A percentile compares a stretch with the other conserved stretches of the same genome.
Evolutionary conservation across 2,888 invertebrate species (phyloP).

Genomic region (Xestia c-nigrum): DNA sequence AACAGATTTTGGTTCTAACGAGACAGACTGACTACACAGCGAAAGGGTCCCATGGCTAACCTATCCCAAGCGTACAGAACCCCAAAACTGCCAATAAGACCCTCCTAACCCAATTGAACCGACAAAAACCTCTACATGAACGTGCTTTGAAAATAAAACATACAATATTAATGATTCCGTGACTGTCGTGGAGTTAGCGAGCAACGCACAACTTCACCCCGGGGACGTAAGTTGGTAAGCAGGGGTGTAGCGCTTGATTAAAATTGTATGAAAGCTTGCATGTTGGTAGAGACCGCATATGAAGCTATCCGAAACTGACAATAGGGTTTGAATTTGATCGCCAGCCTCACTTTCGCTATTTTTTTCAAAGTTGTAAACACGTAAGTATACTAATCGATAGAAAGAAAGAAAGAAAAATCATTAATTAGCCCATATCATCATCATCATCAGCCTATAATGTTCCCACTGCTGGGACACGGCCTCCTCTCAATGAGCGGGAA

Average conservation of each 20-base stretch:
- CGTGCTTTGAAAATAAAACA: constrained; percentile 35
- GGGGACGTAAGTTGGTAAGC: constrained; percentile 10
- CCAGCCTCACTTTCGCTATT: too few species aligned
- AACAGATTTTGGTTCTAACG: too few species aligned
- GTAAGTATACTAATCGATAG: too few species aligned
- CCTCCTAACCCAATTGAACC: not conserved
- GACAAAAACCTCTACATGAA: not conserved
- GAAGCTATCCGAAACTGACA: too few species aligned
- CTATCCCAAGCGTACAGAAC: not conserved
- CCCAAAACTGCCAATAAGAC: not conserved
- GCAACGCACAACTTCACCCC: constrained; percentile 19
- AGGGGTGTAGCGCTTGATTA: constrained; percentile 28
- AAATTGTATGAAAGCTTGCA: constrained; percentile 19
- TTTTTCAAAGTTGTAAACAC: too few species aligned
- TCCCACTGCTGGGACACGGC: too few species aligned
- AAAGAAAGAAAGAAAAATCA: too few species aligned
- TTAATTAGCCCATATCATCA: too few species aligned
- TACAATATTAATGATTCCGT: constrained; percentile 3
- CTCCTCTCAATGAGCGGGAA: too few species aligned
- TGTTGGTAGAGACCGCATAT: not conserved
- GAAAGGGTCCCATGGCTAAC: not conserved
- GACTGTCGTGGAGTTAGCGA: not conserved
- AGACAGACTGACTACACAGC: not conserved
- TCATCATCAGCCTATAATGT: too few species aligned
- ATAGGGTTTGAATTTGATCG: too few species aligned